These are phyloP conservation scores for Leontopithecus rosalia DNA, from an alignment of 2,797 vertebrate genomes.

Conservation along the genomic window DNA sequence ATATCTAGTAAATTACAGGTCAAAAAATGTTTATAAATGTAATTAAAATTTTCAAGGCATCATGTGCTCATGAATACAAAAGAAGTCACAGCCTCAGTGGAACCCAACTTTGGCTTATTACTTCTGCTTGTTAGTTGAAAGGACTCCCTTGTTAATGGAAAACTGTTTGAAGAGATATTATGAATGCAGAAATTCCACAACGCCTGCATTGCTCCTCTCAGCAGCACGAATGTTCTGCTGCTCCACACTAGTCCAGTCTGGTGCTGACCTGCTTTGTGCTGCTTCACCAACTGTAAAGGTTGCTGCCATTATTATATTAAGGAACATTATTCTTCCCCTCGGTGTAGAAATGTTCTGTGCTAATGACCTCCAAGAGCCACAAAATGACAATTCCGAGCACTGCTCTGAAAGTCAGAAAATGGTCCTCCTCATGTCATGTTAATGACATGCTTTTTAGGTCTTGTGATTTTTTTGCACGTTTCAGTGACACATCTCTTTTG, in stretches of 20 bases:
- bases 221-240: not conserved
- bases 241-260: too few species aligned
- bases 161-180: not conserved
- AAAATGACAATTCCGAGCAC: not conserved
- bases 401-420: not conserved
- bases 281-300: not conserved
- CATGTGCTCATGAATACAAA: not conserved
- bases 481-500: not conserved
- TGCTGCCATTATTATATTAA: not conserved
- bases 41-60: conserved; percentile 8
- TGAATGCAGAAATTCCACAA: fast-evolving
- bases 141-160: not conserved
- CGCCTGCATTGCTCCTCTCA: too few species aligned
- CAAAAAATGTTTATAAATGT: not conserved
- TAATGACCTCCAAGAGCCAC: not conserved
- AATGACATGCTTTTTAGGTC: not conserved
- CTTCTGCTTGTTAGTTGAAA: not conserved
- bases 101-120: not conserved
- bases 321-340: not conserved
- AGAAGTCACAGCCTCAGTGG: not conserved
- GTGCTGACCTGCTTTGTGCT: not conserved
- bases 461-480: not conserved
- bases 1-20: not conserved
- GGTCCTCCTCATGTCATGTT: not conserved
- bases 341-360: not conserved